Base-by-base conservation (phyloP, 2,888 invertebrate genomes). In the Phortica okadai region DNA sequence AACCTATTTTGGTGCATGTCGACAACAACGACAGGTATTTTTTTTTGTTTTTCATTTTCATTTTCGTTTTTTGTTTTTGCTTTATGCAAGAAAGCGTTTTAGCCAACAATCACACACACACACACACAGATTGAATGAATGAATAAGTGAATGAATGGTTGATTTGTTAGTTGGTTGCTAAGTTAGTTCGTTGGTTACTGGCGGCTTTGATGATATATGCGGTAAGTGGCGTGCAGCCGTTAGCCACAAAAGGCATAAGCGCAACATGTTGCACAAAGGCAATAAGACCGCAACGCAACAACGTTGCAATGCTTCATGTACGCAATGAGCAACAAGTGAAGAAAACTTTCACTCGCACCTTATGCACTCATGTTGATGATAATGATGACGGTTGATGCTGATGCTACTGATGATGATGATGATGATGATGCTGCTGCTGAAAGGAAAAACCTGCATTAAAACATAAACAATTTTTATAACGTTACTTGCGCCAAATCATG, bases 271-370 rank as follows among this genome's bases (percentile, higher is more conserved):
- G 66, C 66, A 41, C 66, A 66, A 66, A 66, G 42, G n/a, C 66
- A 59, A 14, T 33, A 33, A 33, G 33, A 33, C 33, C 33, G 33
- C 33, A 33, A 33, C 33, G 33, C 33, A 33, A 33, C 33, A 33
- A 33, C 33, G 33, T 33, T 21, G 16, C 59, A 16, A 59, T 10
- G 16, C 8, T n/a, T 21, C 16, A 16, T 25, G 25, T 25, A 62
- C 62, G 62, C 62, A 62, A 33, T 72, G 66, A 10, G 16, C 45
- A 72, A 56, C 70, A 72, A 72, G 70, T 72, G 70, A 56, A 72
- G 70, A 72, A 72, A 72, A 72, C 70, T 72, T 72, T 72, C 70
- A 72, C 70, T 72, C 16, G 70, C 70, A 72, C 70, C 56, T 72
- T 72, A 72, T 56, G 70, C 70, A 41, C 25, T 16, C 56, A 56